These are phyloP conservation scores for Oreochromis niloticus DNA, from an alignment of 2,113 vertebrate genomes.

Conservation along the genomic window DNA sequence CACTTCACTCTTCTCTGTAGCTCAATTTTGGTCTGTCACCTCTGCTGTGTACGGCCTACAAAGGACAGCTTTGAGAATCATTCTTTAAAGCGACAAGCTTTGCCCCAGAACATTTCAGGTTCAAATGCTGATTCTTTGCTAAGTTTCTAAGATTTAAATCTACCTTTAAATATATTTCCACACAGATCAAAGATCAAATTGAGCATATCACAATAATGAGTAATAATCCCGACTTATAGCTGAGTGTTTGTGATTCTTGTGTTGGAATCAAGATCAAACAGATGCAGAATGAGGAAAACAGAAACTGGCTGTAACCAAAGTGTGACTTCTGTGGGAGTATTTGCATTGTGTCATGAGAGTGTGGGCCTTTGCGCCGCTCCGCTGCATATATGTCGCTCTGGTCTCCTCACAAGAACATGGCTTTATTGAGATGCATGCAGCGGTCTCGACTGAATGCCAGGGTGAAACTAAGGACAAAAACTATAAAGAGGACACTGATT, in stretches of 20 bases:
- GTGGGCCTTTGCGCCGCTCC: constrained; percentile 19
- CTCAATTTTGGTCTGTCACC: constrained; percentile 37
- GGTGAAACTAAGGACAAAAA: constrained; percentile 56
- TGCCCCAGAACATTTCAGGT: not conserved
- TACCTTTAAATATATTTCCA: not conserved
- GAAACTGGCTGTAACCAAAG: constrained; percentile 41
- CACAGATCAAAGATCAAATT: not conserved
- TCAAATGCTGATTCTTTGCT: not conserved
- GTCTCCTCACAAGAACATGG: constrained; percentile 1
- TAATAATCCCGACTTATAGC: not conserved
- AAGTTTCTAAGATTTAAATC: not conserved
- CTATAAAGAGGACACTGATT: constrained; percentile 61
- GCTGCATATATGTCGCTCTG: not conserved
- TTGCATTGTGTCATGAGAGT: constrained; percentile 29
- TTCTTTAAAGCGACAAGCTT: constrained; percentile 4
- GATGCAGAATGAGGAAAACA: constrained; percentile 11
- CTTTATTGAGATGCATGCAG: constrained; percentile 54
- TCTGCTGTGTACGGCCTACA: constrained; percentile 18
- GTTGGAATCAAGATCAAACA: constrained; percentile 45
- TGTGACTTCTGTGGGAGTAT: constrained; percentile 47
- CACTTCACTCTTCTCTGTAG: constrained; percentile 31
- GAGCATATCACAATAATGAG: not conserved
- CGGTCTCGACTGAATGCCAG: constrained; percentile 35
- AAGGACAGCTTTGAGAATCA: constrained; percentile 42
- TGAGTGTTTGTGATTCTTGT: not conserved